Conservation (phyloP, 1,140 invertebrate species). For the Stegodyphus mimosarum region DNA sequence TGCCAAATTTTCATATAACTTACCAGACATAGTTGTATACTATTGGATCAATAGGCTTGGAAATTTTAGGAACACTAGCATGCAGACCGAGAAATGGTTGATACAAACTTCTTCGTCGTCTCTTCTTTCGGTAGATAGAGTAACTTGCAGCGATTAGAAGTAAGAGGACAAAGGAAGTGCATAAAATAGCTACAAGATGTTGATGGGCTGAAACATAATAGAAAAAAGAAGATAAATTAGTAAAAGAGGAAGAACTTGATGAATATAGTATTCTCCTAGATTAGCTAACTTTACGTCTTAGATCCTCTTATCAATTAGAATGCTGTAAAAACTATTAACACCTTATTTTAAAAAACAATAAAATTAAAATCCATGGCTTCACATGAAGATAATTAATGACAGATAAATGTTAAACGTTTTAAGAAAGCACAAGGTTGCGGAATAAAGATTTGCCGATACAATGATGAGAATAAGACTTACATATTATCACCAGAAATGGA, state of each 20-base stretch:
- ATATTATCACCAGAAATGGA: too few species aligned
- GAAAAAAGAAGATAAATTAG: neutral
- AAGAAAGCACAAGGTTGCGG: too few species aligned
- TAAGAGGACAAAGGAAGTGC: neutral
- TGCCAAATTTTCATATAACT: neutral
- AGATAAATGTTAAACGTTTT: too few species aligned
- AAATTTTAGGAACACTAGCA: constrained; percentile 27
- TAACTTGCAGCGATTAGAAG: constrained; percentile 12
- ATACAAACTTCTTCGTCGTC: constrained; percentile 27
- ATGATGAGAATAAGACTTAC: too few species aligned
- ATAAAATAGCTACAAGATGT: constrained; percentile 7
- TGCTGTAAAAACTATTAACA: too few species aligned
- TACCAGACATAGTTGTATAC: constrained; percentile 49
- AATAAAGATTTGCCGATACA: too few species aligned
- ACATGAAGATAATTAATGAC: too few species aligned
- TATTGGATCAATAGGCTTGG: constrained; percentile 35
- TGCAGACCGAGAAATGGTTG: constrained; percentile 34
- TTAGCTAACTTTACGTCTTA: too few species aligned
- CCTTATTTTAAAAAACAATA: too few species aligned
- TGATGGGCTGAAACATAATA: constrained; percentile 18
- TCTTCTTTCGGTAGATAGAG: constrained; percentile 26
- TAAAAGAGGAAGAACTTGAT: neutral
- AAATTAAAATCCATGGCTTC: too few species aligned
- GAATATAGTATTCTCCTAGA: too few species aligned
- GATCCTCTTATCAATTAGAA: too few species aligned